Conservation (phyloP, 1,140 invertebrate genomes). For the Drosophila jambulina region DNA sequence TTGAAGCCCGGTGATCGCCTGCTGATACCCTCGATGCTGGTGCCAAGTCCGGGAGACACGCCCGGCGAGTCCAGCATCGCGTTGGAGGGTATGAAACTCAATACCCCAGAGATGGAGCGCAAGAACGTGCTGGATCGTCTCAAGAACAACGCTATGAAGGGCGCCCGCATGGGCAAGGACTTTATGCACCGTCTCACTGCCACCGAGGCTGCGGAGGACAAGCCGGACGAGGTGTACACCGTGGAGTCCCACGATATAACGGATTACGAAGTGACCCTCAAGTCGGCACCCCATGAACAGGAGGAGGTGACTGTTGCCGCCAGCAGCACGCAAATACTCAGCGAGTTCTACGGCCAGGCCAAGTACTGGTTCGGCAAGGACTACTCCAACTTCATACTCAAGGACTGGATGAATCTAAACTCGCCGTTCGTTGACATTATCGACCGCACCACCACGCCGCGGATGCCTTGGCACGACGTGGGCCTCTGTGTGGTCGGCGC, state of each 20-base stretch:
- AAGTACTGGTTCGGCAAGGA: constrained; percentile 99
- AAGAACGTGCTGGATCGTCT: constrained; percentile 89
- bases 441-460: constrained; percentile 93
- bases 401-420: constrained; percentile 97
- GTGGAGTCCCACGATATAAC: constrained; percentile 47
- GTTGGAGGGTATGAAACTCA: constrained; percentile 87
- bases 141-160: constrained; percentile 88
- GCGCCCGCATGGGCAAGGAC: constrained; percentile 85
- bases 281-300: constrained; percentile 2
- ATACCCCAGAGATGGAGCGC: constrained; percentile 89
- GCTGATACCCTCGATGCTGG: constrained; percentile 71
- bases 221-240: constrained; percentile 73
- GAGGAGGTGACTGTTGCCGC: background rate
- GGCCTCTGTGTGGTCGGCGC: constrained; percentile 94
- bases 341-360: constrained; percentile 87
- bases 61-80: constrained; percentile 65
- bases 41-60: constrained; percentile 79
- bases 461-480: constrained; percentile 99
- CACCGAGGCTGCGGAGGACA: constrained; percentile 84
- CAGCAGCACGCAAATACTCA: constrained; percentile 64
- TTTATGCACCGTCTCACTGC: constrained; percentile 89
- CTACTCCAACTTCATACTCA: constrained; percentile 99
- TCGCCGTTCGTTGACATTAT: constrained; percentile 95
- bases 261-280: constrained; percentile 61
- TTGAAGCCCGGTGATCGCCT: constrained; percentile 74